Evolutionary conservation across 2,797 vertebrate species (phyloP).

Genomic region (Sorex maritimensis): DNA sequence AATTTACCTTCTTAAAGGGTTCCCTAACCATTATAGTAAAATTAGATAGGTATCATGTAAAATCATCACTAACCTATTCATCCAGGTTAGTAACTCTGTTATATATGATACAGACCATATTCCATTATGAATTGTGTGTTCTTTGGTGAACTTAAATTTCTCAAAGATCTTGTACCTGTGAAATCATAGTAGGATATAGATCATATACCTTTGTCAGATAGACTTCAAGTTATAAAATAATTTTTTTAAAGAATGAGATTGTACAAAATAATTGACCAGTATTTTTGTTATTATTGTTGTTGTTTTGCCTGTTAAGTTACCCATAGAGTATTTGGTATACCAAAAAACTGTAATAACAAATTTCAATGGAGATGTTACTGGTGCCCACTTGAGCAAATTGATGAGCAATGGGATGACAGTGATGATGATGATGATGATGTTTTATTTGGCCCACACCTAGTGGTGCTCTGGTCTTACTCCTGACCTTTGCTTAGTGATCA

Average conservation of each 20-base stretch:
- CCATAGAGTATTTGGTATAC: too few species aligned
- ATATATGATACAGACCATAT: neutral
- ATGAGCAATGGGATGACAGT: too few species aligned
- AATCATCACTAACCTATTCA: neutral
- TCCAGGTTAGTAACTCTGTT: neutral
- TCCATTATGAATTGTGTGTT: neutral
- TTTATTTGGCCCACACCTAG: too few species aligned
- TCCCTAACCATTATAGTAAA: neutral
- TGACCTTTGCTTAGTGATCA: too few species aligned
- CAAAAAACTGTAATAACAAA: too few species aligned
- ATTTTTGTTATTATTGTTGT: neutral
- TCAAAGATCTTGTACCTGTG: neutral
- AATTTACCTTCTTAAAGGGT: neutral
- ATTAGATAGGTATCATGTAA: neutral
- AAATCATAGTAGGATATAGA: neutral
- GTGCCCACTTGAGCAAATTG: too few species aligned
- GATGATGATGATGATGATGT: too few species aligned
- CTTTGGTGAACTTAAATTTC: neutral
- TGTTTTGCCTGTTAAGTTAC: too few species aligned
- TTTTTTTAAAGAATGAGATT: slow-evolving; percentile 15
- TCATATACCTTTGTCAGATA: neutral
- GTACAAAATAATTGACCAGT: neutral
- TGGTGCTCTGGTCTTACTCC: too few species aligned
- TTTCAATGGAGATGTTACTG: too few species aligned
- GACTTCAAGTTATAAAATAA: slow-evolving; percentile 19